phyloP scores from a whole-genome alignment of 2,888 invertebrate species.

The Netelia virgata region DNA sequence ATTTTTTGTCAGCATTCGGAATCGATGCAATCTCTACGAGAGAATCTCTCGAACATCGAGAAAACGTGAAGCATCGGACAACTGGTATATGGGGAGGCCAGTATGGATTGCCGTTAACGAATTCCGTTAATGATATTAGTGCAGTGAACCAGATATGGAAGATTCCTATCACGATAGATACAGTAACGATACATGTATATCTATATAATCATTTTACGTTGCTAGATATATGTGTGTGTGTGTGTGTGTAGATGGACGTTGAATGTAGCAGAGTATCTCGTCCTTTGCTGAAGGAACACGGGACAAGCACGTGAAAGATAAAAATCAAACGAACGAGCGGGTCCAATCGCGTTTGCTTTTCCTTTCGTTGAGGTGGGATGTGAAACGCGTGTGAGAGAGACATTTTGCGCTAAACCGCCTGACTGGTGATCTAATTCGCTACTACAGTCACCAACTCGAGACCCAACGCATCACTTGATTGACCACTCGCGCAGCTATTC shows the following conservation, averaged over 20 bases:
- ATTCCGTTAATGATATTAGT: slow-evolving; percentile 77
- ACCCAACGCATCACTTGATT: slow-evolving; percentile 30
- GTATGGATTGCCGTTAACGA: slow-evolving; percentile 74
- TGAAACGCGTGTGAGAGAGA: slow-evolving; percentile 23
- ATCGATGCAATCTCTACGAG: slow-evolving; percentile 55
- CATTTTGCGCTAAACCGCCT: neutral
- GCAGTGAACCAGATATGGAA: slow-evolving; percentile 67
- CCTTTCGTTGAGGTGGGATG: slow-evolving; percentile 40
- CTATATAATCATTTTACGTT: slow-evolving; percentile 9
- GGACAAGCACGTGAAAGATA: slow-evolving; percentile 61
- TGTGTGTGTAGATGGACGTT: slow-evolving; percentile 5
- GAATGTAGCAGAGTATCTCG: slow-evolving; percentile 58
- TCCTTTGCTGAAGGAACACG: slow-evolving; percentile 37
- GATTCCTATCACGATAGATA: slow-evolving; percentile 36
- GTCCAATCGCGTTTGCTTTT: slow-evolving; percentile 51
- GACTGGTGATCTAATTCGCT: slow-evolving; percentile 1
- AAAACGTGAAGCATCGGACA: slow-evolving; percentile 34
- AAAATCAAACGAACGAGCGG: slow-evolving; percentile 64
- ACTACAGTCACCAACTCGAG: slow-evolving; percentile 2
- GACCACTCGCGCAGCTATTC: neutral
- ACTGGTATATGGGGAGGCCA: slow-evolving; percentile 19
- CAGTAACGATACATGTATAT: slow-evolving; percentile 22
- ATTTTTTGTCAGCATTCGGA: neutral
- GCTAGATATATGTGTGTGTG: slow-evolving; percentile 11
- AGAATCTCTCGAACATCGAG: slow-evolving; percentile 52